Conservation (phyloP, 2,797 vertebrate species). For the Otolemur crassicaudatus region DNA sequence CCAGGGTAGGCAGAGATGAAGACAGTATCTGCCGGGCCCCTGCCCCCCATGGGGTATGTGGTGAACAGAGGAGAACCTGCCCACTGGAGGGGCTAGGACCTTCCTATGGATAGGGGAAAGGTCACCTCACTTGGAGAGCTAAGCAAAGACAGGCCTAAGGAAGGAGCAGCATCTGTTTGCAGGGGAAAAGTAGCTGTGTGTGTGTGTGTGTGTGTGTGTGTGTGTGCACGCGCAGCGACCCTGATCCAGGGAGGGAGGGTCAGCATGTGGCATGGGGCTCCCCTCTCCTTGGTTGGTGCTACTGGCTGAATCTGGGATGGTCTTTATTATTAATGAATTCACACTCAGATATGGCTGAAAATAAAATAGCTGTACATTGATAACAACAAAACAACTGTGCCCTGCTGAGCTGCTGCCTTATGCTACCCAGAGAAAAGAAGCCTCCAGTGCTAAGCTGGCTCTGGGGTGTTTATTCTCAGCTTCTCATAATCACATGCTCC, state of each 20-base stretch:
- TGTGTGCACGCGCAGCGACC: not conserved
- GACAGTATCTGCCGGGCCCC: not conserved
- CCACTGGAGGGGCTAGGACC: too few relatives aligned
- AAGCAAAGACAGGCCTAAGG: not conserved
- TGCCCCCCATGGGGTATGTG: fast-evolving
- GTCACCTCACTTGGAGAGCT: too few relatives aligned
- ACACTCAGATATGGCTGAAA: not conserved
- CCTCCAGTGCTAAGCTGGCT: not conserved
- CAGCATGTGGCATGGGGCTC: not conserved
- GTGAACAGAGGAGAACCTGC: not conserved
- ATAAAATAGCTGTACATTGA: too few relatives aligned
- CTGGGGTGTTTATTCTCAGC: fast-evolving
- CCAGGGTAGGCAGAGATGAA: not conserved
- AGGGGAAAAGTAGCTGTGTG: not conserved
- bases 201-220: not conserved
- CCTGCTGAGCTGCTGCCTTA: not conserved
- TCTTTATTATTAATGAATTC: not conserved
- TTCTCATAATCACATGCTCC: too few relatives aligned
- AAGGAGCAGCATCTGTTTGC: not conserved
- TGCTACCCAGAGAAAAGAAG: not conserved
- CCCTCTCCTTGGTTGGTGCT: too few relatives aligned
- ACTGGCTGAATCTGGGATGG: not conserved
- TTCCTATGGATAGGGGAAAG: too few relatives aligned
- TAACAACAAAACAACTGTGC: not conserved
- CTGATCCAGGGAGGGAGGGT: not conserved